Evolutionary conservation across 2,113 vertebrate genomes (phyloP), one percentile per base, ranked within the genome.

Genomic region (Pao palembangensis): DNA sequence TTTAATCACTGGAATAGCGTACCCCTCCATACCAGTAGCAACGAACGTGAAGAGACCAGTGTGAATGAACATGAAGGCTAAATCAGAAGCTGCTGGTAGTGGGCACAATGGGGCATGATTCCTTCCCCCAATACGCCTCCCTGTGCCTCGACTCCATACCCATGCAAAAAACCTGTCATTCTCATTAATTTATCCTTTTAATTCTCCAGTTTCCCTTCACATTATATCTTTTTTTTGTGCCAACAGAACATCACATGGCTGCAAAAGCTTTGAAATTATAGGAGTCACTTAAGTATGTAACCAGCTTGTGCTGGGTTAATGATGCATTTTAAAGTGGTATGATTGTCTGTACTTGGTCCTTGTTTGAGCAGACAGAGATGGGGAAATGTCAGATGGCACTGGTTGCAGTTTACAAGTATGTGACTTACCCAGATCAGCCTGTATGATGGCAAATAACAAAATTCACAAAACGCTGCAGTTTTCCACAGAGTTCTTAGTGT

Each of bases 21-120:
- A 34, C 21, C 49, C 47, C 61, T 60, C 50, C 18, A 18, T 16
- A 47, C 46, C 55, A 73, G 52, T 61, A 19, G 55, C 25, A 57
- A 67, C 56, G 76, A 80, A 79, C 78, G 76, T 75, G 73, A 74
- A 73, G 58, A 58, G 64, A 73, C 68, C 34, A 28, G 58, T 44
- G 52, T 79, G 72, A 78, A 79, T 76, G 79, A 77, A 50, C 19
- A 21, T 60, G 69, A 67, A 74, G 69, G 54, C 55, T 68, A 53
- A 61, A 65, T 78, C 51, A 59, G 70, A 70, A 69, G 55, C 67
- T 69, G 64, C 76, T 76, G 72, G 62, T 64, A 71, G 64, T 77
- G 75, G 34, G 42, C 73, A 64, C 74, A 71, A 43, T 58, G 55
- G 51, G 38, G 59, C 63, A 66, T 14, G 7, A 59, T 73, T 76